Evolutionary conservation across 1,140 invertebrate species (phyloP).

Genomic region (Mya arenaria): DNA sequence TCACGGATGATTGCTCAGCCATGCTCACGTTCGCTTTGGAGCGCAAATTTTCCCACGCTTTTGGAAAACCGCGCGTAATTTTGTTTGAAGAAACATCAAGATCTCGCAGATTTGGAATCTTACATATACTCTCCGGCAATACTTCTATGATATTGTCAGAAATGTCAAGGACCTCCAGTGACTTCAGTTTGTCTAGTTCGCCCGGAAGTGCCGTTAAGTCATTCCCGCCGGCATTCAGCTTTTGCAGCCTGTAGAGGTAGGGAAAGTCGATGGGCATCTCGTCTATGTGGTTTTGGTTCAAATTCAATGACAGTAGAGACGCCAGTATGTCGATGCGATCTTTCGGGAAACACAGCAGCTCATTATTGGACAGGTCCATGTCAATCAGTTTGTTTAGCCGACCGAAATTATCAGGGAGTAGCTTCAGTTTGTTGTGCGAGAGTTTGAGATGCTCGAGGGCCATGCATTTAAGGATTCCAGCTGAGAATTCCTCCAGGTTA

Average conservation of each 20-base stretch:
- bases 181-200: constrained; percentile 72
- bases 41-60: constrained; percentile 73
- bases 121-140: constrained; percentile 77
- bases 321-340: constrained; percentile 78
- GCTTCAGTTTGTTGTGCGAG: constrained; percentile 71
- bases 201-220: constrained; percentile 70
- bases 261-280: constrained; percentile 77
- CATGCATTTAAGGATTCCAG: constrained; percentile 64
- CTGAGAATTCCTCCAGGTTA: constrained; percentile 63
- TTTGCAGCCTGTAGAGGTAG: constrained; percentile 75
- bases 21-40: constrained; percentile 59
- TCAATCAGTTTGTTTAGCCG: constrained; percentile 70
- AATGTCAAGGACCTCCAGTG: constrained; percentile 73
- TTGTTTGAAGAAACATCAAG: constrained; percentile 77
- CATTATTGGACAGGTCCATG: constrained; percentile 76
- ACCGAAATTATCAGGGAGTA: constrained; percentile 76
- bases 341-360: constrained; percentile 74
- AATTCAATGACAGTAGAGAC: constrained; percentile 71
- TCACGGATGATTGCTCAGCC: constrained; percentile 68
- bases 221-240: constrained; percentile 66
- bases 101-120: constrained; percentile 71
- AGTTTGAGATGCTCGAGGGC: constrained; percentile 72
- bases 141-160: constrained; percentile 76
- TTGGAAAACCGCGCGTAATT: constrained; percentile 71
- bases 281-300: constrained; percentile 78